Percentiles rank a stretch among this genome's conserved stretches.
These are phyloP conservation scores for Saccopteryx bilineata DNA, from an alignment of 2,113 vertebrate species.

Conservation along the genomic window DNA sequence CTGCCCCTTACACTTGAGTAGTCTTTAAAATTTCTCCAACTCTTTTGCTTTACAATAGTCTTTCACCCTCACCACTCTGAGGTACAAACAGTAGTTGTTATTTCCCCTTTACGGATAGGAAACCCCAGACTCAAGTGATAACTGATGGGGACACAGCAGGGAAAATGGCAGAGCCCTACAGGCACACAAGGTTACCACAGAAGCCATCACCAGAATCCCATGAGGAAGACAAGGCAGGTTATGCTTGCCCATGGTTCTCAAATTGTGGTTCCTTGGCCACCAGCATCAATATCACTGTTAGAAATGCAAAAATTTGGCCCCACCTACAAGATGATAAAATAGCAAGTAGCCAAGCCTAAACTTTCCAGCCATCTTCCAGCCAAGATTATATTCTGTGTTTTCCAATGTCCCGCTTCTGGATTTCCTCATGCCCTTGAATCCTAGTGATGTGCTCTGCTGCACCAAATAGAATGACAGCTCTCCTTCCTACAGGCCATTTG, in stretches of 20 bases:
- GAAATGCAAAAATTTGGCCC: neutral
- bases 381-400: neutral
- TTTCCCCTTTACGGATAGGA: neutral
- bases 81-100: neutral
- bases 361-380: neutral
- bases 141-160: neutral
- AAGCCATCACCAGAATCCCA: neutral
- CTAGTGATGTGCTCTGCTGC: neutral
- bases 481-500: neutral
- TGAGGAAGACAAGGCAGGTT: neutral
- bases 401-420: neutral
- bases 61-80: neutral
- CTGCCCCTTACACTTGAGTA: neutral
- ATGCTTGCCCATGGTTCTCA: neutral
- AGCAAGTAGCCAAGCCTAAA: neutral
- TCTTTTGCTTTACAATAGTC: neutral
- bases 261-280: neutral
- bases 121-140: neutral
- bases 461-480: neutral
- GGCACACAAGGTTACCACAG: neutral
- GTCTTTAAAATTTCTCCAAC: neutral
- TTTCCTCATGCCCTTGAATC: neutral
- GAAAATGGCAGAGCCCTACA: neutral
- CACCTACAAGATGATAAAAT: neutral
- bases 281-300: neutral